A percentile compares a stretch with the other conserved stretches of the same genome.
These are phyloP conservation scores for Sympetrum striolatum DNA, from an alignment of 2,888 invertebrate species.

Conservation along the genomic window DNA sequence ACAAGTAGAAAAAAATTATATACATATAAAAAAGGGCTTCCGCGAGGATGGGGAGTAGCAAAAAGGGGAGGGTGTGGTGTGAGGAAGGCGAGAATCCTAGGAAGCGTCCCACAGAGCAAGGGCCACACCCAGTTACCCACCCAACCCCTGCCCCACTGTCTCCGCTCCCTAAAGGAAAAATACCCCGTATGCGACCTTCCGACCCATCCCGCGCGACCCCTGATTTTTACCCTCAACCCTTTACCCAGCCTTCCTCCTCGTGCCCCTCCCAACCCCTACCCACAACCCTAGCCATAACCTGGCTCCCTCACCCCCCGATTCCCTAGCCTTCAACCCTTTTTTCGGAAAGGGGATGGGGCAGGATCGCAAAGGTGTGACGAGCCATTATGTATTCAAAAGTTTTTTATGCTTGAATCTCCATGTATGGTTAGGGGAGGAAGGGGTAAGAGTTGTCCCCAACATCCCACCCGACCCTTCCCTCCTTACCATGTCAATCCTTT, in stretches of 20 bases:
- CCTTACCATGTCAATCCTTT: slow-evolving; percentile 38
- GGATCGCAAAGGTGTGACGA: slow-evolving; percentile 38
- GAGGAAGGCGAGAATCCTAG: slow-evolving; percentile 15
- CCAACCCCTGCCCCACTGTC: not conserved
- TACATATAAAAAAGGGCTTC: slow-evolving; percentile 38
- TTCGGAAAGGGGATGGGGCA: not conserved
- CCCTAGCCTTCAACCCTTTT: slow-evolving; percentile 31
- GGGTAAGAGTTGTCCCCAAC: not conserved
- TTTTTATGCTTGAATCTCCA: slow-evolving; percentile 41
- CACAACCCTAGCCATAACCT: not conserved
- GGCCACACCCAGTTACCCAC: slow-evolving; percentile 33
- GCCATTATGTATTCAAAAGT: slow-evolving; percentile 42
- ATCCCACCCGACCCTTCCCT: slow-evolving; percentile 28
- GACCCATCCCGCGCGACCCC: slow-evolving; percentile 21
- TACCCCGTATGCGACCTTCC: slow-evolving; percentile 26
- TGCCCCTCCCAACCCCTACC: not conserved
- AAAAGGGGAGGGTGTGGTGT: not conserved
- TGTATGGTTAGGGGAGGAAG: not conserved
- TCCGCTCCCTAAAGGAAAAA: slow-evolving; percentile 36
- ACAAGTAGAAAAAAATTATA: slow-evolving; percentile 42
- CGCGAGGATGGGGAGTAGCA: slow-evolving; percentile 34
- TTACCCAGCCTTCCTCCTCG: not conserved
- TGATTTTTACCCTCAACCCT: slow-evolving; percentile 24
- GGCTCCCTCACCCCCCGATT: not conserved
- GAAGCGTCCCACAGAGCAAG: slow-evolving; percentile 29